Evolutionary conservation across 2,888 invertebrate genomes (phyloP), one percentile per base, ranked within the genome.

Genomic region (Agrochola macilenta): DNA sequence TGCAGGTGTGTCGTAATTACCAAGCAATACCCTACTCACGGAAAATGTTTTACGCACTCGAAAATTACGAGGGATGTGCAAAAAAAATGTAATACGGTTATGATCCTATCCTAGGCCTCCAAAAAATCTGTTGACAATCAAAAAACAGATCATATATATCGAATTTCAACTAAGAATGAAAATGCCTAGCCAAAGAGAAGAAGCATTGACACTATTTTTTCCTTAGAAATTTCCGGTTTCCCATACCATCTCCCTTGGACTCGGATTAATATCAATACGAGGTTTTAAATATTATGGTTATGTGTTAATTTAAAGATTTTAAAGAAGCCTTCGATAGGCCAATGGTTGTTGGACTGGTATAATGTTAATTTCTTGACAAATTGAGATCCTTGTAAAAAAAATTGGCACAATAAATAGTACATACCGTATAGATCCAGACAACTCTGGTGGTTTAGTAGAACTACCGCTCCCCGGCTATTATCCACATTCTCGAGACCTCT

Each of bases 371-470:
- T 35, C 52, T 23, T 52, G 0, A 68, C 1, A 14, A 8, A 30
- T 5, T 5, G 11, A 35, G 9, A 7, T 43, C 2, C 2, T 46
- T 43, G 17, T 20, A 46, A 14, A 74, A 46, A 54, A 30, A 11
- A 30, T 30, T 0, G 30, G 1, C 20, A 23, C 35, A 49, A 35
- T 65, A 46, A 43, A 43, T 17, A 43, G 2, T 64, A 90, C 96
- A 97, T 97, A 98, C 99, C 98, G 88, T 98, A 97, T 78, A 99
- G 97, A 94, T 99, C 99, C 74, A 99, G 93, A 43, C 98, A 97
- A 92, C 98, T 99, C 95, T 99, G 99, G 93, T 99, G 99, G 95
- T 99, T 99, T 80, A 98, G 97, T 26, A 99, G 96, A 14, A 99
- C 97, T 20, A 99, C 98, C 89, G 97, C 98, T 0, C 99, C 98